These are phyloP conservation scores for Parauchenoglanis ngamensis DNA, from an alignment of 2,797 vertebrate genomes.

Conservation along the genomic window DNA sequence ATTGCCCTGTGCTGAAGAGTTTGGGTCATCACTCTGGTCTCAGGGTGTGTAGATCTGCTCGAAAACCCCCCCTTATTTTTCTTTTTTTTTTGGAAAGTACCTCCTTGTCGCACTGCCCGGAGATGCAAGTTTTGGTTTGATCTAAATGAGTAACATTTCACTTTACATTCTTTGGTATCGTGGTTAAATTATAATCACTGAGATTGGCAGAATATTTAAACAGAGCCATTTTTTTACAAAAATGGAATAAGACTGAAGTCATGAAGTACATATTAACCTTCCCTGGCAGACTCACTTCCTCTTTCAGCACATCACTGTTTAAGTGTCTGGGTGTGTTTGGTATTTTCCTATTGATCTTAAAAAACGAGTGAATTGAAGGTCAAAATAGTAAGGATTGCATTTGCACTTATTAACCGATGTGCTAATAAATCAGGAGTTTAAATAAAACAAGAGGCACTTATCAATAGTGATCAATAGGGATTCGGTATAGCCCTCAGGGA, in stretches of 20 bases:
- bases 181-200: background rate
- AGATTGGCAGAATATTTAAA: background rate
- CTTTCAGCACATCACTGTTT: background rate
- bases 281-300: background rate
- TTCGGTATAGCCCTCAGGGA: background rate
- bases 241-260: background rate
- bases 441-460: background rate
- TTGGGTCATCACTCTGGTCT: slow-evolving; percentile 33
- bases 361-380: background rate
- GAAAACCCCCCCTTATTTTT: too few relatives aligned
- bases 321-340: background rate
- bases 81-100: background rate
- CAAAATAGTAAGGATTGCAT: background rate
- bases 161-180: background rate
- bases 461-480: background rate
- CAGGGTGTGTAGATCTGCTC: background rate
- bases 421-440: background rate
- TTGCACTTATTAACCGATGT: background rate
- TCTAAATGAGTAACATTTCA: too few relatives aligned
- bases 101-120: too few relatives aligned
- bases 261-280: background rate
- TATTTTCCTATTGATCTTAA: background rate
- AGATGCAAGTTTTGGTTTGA: background rate
- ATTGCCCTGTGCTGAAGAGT: slow-evolving; percentile 15
- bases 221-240: background rate